Evolutionary conservation across 1,140 invertebrate genomes (phyloP).

Genomic region (Bombus superbus): DNA sequence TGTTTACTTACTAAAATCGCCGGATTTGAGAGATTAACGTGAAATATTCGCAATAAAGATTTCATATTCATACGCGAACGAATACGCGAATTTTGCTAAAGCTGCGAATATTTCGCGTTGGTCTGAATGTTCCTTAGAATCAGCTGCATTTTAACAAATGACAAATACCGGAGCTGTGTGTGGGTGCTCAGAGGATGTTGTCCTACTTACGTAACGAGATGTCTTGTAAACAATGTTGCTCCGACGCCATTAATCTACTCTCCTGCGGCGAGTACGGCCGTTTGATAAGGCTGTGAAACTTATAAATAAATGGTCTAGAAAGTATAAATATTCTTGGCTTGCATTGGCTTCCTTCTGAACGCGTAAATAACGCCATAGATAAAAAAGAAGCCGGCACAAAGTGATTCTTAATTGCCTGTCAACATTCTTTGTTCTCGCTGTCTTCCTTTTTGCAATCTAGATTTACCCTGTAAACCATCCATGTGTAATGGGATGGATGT

Average conservation of each 20-base stretch:
- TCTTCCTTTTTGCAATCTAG: background rate
- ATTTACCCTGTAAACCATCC: background rate
- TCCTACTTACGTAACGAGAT: constrained; percentile 37
- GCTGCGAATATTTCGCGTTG: background rate
- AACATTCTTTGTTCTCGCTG: background rate
- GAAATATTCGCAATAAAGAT: no score
- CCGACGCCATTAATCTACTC: background rate
- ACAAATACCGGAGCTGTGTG: background rate
- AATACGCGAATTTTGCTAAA: background rate
- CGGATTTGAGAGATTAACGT: no score
- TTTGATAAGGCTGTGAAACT: background rate
- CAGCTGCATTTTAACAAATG: background rate
- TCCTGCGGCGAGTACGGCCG: no score
- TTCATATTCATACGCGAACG: no score
- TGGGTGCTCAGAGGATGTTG: constrained; percentile 12
- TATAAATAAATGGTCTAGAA: constrained; percentile 38
- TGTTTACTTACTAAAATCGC: no score
- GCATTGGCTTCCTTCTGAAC: constrained; percentile 17
- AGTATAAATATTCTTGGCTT: constrained; percentile 27
- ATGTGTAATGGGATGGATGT: background rate
- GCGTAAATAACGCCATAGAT: constrained; percentile 1
- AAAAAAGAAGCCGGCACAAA: constrained; percentile 7
- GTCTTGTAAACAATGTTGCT: constrained; percentile 41
- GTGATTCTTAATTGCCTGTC: constrained; percentile 30
- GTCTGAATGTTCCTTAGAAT: background rate